Percentiles rank a stretch among this genome's conserved stretches.
These are phyloP conservation scores for Drosophila kepulauana DNA, from an alignment of 1,140 invertebrate species.

Conservation along the genomic window DNA sequence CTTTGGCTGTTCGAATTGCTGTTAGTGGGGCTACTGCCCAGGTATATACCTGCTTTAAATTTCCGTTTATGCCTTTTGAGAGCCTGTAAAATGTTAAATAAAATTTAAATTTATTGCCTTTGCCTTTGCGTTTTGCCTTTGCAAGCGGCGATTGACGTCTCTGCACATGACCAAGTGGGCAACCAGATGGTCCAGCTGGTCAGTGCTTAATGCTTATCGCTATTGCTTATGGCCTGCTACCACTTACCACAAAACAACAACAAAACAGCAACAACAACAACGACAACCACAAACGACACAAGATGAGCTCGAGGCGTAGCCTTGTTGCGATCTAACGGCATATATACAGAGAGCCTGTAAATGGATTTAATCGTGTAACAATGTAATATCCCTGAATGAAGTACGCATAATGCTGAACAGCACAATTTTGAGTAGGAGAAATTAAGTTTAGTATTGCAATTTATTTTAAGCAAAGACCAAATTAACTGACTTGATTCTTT, in stretches of 20 bases:
- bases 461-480: too few species aligned
- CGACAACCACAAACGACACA: neutral
- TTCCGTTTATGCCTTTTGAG: conserved; percentile 82
- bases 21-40: conserved; percentile 37
- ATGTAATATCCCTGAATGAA: conserved; percentile 31
- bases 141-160: conserved; percentile 72
- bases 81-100: conserved; percentile 83
- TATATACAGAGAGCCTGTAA: neutral
- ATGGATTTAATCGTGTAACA: conserved; percentile 12
- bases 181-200: conserved; percentile 31
- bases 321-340: conserved; percentile 22
- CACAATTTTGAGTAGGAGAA: neutral
- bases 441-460: too few species aligned
- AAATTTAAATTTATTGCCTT: conserved; percentile 80
- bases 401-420: neutral
- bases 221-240: conserved; percentile 53
- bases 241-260: conserved; percentile 25
- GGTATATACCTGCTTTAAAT: conserved; percentile 65
- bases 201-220: conserved; percentile 43
- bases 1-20: conserved; percentile 26
- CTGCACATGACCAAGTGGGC: conserved; percentile 58
- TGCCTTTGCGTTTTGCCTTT: conserved; percentile 14
- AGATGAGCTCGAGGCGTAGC: conserved; percentile 5
- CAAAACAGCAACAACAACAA: neutral
- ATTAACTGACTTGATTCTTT: too few species aligned